Base-by-base conservation (phyloP, 2,797 vertebrate genomes). In the Ispidina lecontei region DNA sequence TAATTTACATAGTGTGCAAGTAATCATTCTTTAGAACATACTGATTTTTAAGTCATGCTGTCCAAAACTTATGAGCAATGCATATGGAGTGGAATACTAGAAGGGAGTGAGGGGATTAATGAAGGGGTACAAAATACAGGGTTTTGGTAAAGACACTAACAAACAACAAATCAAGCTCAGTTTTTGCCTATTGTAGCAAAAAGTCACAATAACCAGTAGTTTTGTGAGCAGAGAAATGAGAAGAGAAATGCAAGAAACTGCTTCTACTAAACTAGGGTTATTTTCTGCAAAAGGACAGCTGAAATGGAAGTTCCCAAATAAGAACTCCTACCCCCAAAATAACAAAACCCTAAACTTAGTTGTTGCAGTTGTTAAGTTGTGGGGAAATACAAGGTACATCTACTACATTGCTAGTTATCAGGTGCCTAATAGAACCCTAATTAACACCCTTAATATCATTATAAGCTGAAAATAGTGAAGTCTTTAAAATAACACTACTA, bases 291-390 rank as follows among this genome's bases (percentile, higher is more conserved):
- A 80, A 6, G 8, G 12, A 72, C 21, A 85, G 47, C 41, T 55
- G 41, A 78, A 91, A 85, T 5, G 37, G 6, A 93, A 84, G 83
- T 86, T 94, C 59, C n/a, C 55, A 84, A 79, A 86, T 17, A 90
- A 86, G 9, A 86, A 84, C 2, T 3, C 41, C 74, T 56, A 86
- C 5, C 6, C 22, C 11, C 0, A 0, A 79, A 87, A 63, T 35
- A 81, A 77, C 26, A 80, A 74, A 90, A 69, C 2, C 6, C 14
- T 14, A 60, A 75, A 79, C 41, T 77, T 56, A 21, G 65, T 55
- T 60, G 26, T 6, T 75, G 74, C 44, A 47, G n/a, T 41, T 54
- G 47, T 37, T 37, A 13, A 37, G 12, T 37, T 37, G 37, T 37
- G 12, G 37, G 37, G 37, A 37, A 37, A 37, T 12, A 37, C 37